Evolutionary conservation across 2,888 invertebrate species (phyloP), one percentile per base, ranked within the genome.

Genomic region (Melanophora roralis): DNA sequence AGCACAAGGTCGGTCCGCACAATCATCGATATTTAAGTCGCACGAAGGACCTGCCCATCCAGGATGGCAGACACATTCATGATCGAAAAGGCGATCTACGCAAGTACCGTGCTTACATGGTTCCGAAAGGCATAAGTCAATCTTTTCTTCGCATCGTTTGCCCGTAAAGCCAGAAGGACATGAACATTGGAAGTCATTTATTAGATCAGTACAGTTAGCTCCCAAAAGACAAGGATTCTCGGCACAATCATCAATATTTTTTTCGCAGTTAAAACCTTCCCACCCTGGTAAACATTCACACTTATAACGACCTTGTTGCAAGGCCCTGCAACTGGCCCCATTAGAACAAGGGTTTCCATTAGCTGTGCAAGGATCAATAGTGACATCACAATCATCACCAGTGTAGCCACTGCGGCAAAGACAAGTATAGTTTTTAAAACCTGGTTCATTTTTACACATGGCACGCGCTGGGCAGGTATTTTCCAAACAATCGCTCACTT

Each of bases 231-330:
- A 98, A 27, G 98, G 98, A 83, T 94, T 94, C 88, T 97, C 97
- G 6, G 96, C 94, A 89, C 98, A 98, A 87, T 98, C 98, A 86
- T 98, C 95, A 81, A 94, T 96, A 87, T 98, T 97, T n/a, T 92
- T 92, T 88, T 98, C 97, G 89, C 99, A 99, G 78, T 95, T 94
- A 84, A 96, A 95, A 77, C 99, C 99, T 88, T 97, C 97, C 98
- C 99, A 99, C 45, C 99, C 99, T 19, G 97, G 95, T 67, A 96
- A 91, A 89, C 99, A 99, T 88, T 97, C 96, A 88, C 99, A 99
- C 89, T 96, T 95, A 89, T 95, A 98, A 83, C 97, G 92, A 11
- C 97, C 97, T 91, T 97, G 97, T 88, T 96, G 96, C 74, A 97
- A 92, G 51, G 96, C 97, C 82, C 95, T 92, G 86, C 98, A 98